Percentiles rank a stretch among this genome's conserved stretches.
Conservation (phyloP, 2,888 invertebrate species). For the Gari tellinella region DNA sequence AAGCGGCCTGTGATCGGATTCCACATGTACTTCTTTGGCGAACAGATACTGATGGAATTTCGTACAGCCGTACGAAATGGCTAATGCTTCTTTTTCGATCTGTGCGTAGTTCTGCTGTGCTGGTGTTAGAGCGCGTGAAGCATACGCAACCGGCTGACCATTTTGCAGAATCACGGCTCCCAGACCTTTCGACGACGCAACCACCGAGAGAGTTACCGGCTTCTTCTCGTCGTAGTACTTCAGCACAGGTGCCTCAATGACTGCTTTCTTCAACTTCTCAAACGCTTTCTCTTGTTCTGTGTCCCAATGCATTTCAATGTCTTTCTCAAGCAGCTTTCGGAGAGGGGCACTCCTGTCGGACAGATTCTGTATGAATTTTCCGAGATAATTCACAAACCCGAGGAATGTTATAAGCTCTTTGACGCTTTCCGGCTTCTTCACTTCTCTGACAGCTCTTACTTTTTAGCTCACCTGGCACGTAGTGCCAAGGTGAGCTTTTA, state of each 20-base stretch:
- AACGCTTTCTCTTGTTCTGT: slow-evolving; percentile 23
- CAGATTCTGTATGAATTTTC: slow-evolving; percentile 31
- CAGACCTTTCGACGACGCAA: slow-evolving; percentile 16
- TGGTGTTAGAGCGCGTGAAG: slow-evolving; percentile 34
- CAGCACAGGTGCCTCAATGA: slow-evolving; percentile 34
- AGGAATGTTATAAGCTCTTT: slow-evolving; percentile 18
- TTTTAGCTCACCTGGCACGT: too few species aligned
- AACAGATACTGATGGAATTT: slow-evolving; percentile 21
- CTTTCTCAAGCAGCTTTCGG: slow-evolving; percentile 29
- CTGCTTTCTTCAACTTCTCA: slow-evolving; percentile 18
- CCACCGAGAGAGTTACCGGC: slow-evolving; percentile 11
- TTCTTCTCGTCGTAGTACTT: slow-evolving; percentile 28
- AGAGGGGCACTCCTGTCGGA: slow-evolving; percentile 16
- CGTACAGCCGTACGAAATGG: slow-evolving; percentile 30
- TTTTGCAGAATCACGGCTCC: slow-evolving; percentile 34
- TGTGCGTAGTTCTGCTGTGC: slow-evolving; percentile 43
- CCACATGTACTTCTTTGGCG: slow-evolving; percentile 16
- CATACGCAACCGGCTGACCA: slow-evolving; percentile 40
- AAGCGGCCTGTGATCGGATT: slow-evolving; percentile 41
- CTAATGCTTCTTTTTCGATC: slow-evolving; percentile 40
- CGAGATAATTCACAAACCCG: slow-evolving; percentile 30
- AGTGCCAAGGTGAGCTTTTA: too few species aligned
- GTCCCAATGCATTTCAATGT: slow-evolving; percentile 36
- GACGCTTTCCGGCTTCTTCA: slow-evolving; percentile 18
- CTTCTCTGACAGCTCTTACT: slow-evolving; percentile 21